These are phyloP conservation scores for Pseudococcus jackbeardsleyi DNA, from an alignment of 2,888 invertebrate genomes.

Conservation along the genomic window DNA sequence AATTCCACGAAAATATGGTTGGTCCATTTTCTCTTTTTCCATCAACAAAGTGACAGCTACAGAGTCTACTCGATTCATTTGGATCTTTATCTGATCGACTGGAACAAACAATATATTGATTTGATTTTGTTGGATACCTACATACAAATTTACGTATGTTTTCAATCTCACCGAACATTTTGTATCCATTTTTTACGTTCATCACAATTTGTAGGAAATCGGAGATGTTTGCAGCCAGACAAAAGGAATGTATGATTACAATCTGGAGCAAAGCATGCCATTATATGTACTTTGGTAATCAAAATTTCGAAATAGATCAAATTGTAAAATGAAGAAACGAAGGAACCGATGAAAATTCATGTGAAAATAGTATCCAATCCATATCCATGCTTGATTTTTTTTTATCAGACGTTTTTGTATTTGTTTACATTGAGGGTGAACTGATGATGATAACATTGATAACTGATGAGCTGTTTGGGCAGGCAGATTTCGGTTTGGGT, in stretches of 20 bases:
- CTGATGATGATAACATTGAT: no score
- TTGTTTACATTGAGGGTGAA: no score
- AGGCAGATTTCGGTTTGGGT: no score
- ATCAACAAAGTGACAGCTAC: constrained; percentile 52
- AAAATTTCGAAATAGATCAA: no score
- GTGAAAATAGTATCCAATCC: no score
- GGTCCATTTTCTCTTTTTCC: constrained; percentile 45
- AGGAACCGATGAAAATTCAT: no score
- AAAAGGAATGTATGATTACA: not conserved
- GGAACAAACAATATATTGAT: not conserved
- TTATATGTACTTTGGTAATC: not conserved
- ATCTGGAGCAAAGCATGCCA: constrained; percentile 43
- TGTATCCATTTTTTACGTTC: constrained; percentile 54
- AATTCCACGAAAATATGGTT: constrained; percentile 31
- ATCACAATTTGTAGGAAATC: constrained; percentile 19
- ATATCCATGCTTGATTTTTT: no score
- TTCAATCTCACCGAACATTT: not conserved
- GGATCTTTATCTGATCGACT: constrained; percentile 35
- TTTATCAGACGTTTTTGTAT: no score
- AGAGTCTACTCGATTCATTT: not conserved
- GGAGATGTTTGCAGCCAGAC: constrained; percentile 18
- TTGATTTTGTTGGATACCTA: not conserved
- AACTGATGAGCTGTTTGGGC: no score
- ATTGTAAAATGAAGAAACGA: no score
- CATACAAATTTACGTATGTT: not conserved